Evolutionary conservation across 2,113 vertebrate species (phyloP).

Genomic region (Oncorhynchus tshawytscha): DNA sequence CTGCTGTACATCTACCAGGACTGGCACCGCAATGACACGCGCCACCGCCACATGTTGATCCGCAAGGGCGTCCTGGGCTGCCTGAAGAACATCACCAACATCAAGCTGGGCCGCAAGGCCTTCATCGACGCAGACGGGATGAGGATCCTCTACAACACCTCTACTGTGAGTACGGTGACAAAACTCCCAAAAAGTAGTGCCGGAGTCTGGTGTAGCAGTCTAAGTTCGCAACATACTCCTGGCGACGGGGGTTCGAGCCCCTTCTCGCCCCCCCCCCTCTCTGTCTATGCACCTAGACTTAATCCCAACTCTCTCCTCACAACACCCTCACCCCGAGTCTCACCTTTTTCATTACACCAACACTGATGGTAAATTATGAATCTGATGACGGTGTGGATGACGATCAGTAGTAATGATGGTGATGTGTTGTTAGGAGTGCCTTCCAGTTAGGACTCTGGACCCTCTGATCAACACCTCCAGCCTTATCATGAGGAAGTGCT

Average conservation of each 20-base stretch:
- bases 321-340: background rate
- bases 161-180: conserved; percentile 77
- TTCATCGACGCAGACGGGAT: conserved; percentile 92
- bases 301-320: background rate
- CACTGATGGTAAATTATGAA: background rate
- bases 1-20: conserved; percentile 89
- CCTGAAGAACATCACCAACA: conserved; percentile 90
- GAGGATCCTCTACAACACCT: conserved; percentile 91
- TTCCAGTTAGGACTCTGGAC: conserved; percentile 92
- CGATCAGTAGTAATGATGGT: background rate
- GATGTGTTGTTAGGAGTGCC: conserved; percentile 81
- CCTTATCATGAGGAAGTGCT: conserved; percentile 98
- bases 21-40: conserved; percentile 93
- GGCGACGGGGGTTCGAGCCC: too few species aligned
- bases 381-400: background rate
- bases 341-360: background rate
- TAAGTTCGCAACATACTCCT: too few species aligned
- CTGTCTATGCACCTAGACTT: too few species aligned
- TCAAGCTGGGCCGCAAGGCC: conserved; percentile 93
- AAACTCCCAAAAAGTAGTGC: background rate
- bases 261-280: too few species aligned
- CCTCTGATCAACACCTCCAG: conserved; percentile 93
- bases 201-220: too few species aligned
- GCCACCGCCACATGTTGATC: conserved; percentile 90
- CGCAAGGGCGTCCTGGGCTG: conserved; percentile 92